Base-by-base conservation (phyloP, 1,140 invertebrate genomes). In the Lepidurus packardi region DNA sequence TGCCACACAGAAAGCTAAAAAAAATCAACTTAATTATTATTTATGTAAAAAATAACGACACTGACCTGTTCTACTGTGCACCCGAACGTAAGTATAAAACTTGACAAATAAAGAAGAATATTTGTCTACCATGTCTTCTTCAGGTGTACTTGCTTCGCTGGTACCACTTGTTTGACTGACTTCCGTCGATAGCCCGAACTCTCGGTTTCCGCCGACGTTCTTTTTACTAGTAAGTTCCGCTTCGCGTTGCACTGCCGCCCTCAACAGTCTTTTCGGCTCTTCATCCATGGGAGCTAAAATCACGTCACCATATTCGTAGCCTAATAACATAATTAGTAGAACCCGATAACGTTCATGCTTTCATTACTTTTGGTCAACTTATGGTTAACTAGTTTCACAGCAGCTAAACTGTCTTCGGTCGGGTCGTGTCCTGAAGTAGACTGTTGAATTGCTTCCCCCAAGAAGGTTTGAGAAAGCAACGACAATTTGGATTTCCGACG, bases 341-440 rank as follows among this genome's bases (percentile, higher is more conserved):
- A 65, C 6, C 53, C 13, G 53, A 65, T 6, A 65, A 11, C 13
- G 53, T n/a, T 4, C 53, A 65, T 16, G 6, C 53, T 11, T n/a
- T 1, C 53, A 34, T 65, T 65, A 84, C 88, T 89, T 82, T 94
- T 92, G 47, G 87, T 87, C 9, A 98, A 85, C 88, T 98, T 97
- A 41, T 94, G 86, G 83, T 94, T 90, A 0, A 93, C 91, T 21
- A 98, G 86, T 87, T 96, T 94, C 85, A 98, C 89, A 44, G 92
- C 90, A 34, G 94, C 91, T 41, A 87, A 83, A 53, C 93, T 92
- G 88, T 98, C 96, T 86, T 98, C 95, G 16, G 90, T 87, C 5
- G 96, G 93, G 84, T 91, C 91, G 87, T 98, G 96, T 7, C 95
- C 95, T 42, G 82, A 81, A 65, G 83, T 85, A 11, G 87, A 85